phyloP scores from a whole-genome alignment of 2,797 vertebrate species.

The Craterocephalus amniculus region DNA sequence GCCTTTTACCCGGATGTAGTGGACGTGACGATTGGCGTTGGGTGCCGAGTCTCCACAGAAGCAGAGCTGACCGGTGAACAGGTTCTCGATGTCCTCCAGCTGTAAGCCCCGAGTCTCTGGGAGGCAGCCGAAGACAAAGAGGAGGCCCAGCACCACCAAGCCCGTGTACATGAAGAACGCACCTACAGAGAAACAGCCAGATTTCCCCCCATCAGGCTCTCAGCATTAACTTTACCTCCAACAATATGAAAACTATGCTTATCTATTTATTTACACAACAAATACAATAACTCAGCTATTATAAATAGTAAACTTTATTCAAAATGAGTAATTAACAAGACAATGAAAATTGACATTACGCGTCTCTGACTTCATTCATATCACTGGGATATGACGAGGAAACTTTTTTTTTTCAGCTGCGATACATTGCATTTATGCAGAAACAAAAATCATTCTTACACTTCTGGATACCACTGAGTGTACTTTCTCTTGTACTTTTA shows the following conservation, averaged over 20 bases:
- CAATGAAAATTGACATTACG: no score
- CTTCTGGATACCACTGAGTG: no score
- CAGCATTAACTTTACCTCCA: neutral
- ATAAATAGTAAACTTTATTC: no score
- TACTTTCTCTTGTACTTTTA: neutral
- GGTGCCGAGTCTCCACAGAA: slow-evolving; percentile 82
- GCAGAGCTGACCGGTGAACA: slow-evolving; percentile 91
- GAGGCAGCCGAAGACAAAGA: slow-evolving; percentile 91
- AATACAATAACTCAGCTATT: neutral
- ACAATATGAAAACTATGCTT: neutral
- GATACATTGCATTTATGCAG: neutral
- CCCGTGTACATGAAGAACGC: slow-evolving; percentile 94
- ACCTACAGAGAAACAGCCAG: slow-evolving; percentile 81
- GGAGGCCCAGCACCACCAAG: slow-evolving; percentile 87
- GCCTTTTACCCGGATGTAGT: slow-evolving; percentile 95
- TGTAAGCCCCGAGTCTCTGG: slow-evolving; percentile 95
- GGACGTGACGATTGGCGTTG: slow-evolving; percentile 75
- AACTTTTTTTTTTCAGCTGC: no score
- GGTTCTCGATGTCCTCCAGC: slow-evolving; percentile 93
- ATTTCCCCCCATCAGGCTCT: neutral
- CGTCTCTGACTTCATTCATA: no score
- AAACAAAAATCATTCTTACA: neutral
- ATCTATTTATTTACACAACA: neutral
- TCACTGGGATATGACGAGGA: no score
- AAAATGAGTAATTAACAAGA: no score